These are phyloP conservation scores for Rousettus leschenaultii DNA, from an alignment of 2,113 vertebrate genomes.

Conservation along the genomic window DNA sequence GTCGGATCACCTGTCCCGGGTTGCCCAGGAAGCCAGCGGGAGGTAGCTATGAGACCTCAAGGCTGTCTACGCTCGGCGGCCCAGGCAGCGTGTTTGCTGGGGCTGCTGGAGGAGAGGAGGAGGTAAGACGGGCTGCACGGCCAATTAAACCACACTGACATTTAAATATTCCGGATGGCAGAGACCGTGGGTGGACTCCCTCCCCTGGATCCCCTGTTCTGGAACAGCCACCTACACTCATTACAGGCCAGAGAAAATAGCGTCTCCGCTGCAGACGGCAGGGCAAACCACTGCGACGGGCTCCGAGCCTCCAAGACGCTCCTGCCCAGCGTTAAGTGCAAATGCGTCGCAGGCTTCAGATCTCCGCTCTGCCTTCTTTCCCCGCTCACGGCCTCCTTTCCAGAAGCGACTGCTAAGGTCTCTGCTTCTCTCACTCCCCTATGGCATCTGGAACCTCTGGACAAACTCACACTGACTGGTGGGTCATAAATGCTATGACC, in stretches of 20 bases:
- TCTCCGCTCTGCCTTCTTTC: neutral
- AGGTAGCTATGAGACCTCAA: neutral
- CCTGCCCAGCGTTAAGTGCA: neutral
- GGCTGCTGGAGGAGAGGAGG: slow-evolving; percentile 54
- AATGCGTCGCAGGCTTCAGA: neutral
- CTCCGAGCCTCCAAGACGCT: neutral
- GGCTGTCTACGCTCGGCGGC: neutral
- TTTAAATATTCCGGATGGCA: slow-evolving; percentile 74
- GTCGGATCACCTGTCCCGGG: neutral
- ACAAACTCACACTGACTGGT: too few species aligned
- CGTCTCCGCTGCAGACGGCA: slow-evolving; percentile 35
- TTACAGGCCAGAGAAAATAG: slow-evolving; percentile 65
- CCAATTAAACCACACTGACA: slow-evolving; percentile 81
- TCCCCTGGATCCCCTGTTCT: slow-evolving; percentile 63
- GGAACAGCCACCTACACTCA: slow-evolving; percentile 71
- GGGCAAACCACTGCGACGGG: neutral
- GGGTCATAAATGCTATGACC: neutral
- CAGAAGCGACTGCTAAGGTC: neutral
- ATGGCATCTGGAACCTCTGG: neutral
- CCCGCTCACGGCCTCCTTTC: rapidly evolving
- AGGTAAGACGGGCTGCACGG: slow-evolving; percentile 11
- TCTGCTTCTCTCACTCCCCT: neutral
- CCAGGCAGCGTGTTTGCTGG: slow-evolving; percentile 18
- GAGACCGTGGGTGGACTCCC: slow-evolving; percentile 75
- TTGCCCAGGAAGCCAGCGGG: rapidly evolving